Base-by-base conservation (phyloP, 2,113 vertebrate species). In the Solea senegalensis region DNA sequence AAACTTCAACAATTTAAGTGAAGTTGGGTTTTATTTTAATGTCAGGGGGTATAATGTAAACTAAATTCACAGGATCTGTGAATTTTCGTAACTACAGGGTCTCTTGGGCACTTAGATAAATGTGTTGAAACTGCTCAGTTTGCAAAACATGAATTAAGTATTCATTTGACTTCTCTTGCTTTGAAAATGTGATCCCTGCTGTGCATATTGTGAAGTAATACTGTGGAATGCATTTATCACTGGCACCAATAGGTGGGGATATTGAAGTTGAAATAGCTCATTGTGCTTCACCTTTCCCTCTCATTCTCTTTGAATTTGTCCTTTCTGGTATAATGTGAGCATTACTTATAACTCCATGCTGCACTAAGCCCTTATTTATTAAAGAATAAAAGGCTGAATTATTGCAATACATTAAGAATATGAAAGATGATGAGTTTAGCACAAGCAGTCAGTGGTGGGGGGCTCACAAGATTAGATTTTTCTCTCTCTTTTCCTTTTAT, bases 371-470 rank as follows among this genome's bases (percentile, higher is more conserved):
- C 72, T 90, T 91, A 92, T 94, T 92, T 94, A 93, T 93, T 92
- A 92, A 90, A 91, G 85, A 91, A 90, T 90, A 91, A 90, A 90
- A 88, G 86, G 84, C 89, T 91, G 91, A 94, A 93, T 93, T 91
- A 94, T 93, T 89, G 82, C 88, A 86, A 86, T 87, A 84, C 86
- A 91, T 93, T 94, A 90, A 82, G 86, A 90, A 91, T 93, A 92
- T 92, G 91, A 93, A 92, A 90, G 91, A 93, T 92, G 90, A 93
- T 93, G 90, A 92, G 90, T 90, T 93, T 92, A 91, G 89, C 82
- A 87, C 77, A 75, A 90, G 89, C 88, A 90, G 84, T 91, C 84
- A 76, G 65, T 66, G 73, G 82, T 74, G 73, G 84, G 81, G 69
- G 60, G 86, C 85, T 89, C 80, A 78, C 73, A 72, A 92, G 89